Percentiles rank a stretch among this genome's conserved stretches.
Conservation (phyloP, 1,140 invertebrate species). For the Drosophila pseudoobscura region DNA sequence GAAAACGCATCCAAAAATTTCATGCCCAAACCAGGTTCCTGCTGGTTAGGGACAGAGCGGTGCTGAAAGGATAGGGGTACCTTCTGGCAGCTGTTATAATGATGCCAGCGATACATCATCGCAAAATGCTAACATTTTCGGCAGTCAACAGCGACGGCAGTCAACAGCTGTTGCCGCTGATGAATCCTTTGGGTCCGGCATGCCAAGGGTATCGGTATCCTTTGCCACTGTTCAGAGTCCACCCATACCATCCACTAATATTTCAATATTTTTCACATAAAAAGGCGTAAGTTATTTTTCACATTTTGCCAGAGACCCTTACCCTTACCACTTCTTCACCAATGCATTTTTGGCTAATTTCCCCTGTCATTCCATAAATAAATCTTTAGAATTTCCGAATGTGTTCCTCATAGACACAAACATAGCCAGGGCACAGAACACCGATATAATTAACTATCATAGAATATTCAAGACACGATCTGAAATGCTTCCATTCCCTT, state of each 20-base stretch:
- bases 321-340: slow-evolving; percentile 15
- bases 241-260: slow-evolving; percentile 44
- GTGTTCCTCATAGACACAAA: slow-evolving; percentile 38
- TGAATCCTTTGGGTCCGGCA: slow-evolving; percentile 78
- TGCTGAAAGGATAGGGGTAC: slow-evolving; percentile 25
- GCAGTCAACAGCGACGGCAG: slow-evolving; percentile 61
- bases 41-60: background rate
- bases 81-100: slow-evolving; percentile 75
- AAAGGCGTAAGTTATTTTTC: slow-evolving; percentile 80
- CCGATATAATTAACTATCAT: slow-evolving; percentile 76
- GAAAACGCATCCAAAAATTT: slow-evolving; percentile 67
- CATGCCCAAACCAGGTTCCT: slow-evolving; percentile 10
- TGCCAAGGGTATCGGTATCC: slow-evolving; percentile 44
- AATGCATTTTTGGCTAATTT: slow-evolving; percentile 69
- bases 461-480: slow-evolving; percentile 72
- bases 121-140: slow-evolving; percentile 80
- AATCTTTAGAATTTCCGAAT: slow-evolving; percentile 55
- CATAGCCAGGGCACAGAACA: slow-evolving; percentile 27
- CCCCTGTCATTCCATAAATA: slow-evolving; percentile 40
- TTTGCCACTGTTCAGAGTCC: slow-evolving; percentile 24
- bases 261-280: slow-evolving; percentile 79
- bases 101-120: slow-evolving; percentile 80
- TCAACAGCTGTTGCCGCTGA: slow-evolving; percentile 79
- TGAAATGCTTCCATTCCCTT: background rate
- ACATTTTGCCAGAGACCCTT: slow-evolving; percentile 37